These are phyloP conservation scores for Habrosyne pyritoides DNA, from an alignment of 2,888 invertebrate species.

Conservation along the genomic window DNA sequence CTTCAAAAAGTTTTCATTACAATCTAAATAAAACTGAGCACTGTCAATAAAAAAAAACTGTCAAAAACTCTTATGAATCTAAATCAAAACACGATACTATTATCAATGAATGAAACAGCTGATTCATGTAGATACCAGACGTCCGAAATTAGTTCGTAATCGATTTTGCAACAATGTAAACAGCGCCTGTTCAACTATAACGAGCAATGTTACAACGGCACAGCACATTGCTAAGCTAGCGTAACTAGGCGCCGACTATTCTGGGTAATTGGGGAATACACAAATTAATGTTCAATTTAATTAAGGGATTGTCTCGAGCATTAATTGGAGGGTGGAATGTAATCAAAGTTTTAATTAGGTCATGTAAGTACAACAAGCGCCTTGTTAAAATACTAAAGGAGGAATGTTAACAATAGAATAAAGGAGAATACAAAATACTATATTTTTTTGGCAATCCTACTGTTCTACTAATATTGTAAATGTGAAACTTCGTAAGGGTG, in stretches of 20 bases:
- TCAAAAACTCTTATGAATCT: no score
- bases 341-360: neutral
- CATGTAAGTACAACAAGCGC: neutral
- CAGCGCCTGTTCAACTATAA: slow-evolving; percentile 22
- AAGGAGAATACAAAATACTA: no score
- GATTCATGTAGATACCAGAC: neutral
- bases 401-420: neutral
- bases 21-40: no score
- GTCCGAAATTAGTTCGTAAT: neutral
- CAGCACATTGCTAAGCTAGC: slow-evolving; percentile 17
- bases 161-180: neutral
- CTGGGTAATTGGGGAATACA: neutral
- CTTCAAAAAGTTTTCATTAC: no score
- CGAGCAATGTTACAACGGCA: slow-evolving; percentile 17
- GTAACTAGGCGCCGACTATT: neutral
- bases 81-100: no score
- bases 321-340: neutral
- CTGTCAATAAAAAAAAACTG: no score
- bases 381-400: neutral
- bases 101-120: neutral
- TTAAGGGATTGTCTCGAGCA: neutral
- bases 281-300: neutral
- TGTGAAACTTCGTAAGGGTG: no score
- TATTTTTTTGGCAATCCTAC: no score
- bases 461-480: no score